Base-by-base conservation (phyloP, 2,113 vertebrate genomes). In the Peromyscus maniculatus region DNA sequence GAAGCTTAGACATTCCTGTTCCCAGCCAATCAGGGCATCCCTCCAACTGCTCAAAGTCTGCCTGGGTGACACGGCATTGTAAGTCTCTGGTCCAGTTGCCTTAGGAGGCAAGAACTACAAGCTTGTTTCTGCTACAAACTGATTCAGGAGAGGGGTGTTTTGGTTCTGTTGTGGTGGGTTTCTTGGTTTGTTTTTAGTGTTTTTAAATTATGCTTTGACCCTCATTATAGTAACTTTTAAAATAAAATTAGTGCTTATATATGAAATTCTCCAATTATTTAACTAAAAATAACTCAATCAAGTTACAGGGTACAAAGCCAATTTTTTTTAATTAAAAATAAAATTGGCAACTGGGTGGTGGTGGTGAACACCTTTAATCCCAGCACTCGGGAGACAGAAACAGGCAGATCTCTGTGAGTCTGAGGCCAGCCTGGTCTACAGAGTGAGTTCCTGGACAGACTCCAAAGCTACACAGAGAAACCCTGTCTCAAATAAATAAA, bases 101-200 rank as follows among this genome's bases (percentile, higher is more conserved):
- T 55, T 11, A n/a, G 59, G 0, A 24, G 74, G 66, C 39, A 84
- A 77, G 69, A 66, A 66, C 49, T 55, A 72, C 7, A 2, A 3
- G 43, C 43, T 59, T 94, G 10, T 89, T 89, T 95, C 74, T 94
- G 80, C 66, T 77, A 59, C 78, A 92, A 82, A 96, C 67, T n/a
- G 43, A 15, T 24, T 72, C 36, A 31, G 31, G 66, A 33, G 31
- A 15, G 2, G 28, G 7, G 16, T 64, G n/a, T 8, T 39, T 43
- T 39, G 57, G 5, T 39, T 43, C 62, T 43, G 52, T 43, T 64
- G 9, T 31, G n/a, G 82, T 10, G 24, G 12, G 55, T 49, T 75
- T 39, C 9, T 64, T 75, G n/a, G 1, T 75, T 84, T 64, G 13
- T 10, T 64, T 10, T 49, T 24, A 52, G 66, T 62, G 5, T 55